These are phyloP conservation scores for Trididemnum clinides DNA, from an alignment of 23 tunicate species.

Conservation along the genomic window DNA sequence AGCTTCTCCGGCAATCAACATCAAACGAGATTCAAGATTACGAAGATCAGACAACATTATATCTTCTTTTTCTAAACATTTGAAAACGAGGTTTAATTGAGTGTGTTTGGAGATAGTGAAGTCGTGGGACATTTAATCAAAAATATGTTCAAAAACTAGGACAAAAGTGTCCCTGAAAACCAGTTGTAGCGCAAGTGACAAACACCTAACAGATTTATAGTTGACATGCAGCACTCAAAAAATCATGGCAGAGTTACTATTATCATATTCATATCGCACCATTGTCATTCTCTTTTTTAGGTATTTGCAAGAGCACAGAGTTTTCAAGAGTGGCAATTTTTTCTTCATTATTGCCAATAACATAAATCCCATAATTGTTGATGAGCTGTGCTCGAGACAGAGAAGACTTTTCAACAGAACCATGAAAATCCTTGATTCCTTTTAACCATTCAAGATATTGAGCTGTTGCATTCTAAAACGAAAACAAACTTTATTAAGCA, in stretches of 20 bases:
- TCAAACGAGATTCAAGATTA: constrained; percentile 65
- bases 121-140: too few relatives aligned
- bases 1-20: constrained; percentile 88
- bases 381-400: constrained; percentile 57
- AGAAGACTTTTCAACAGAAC: constrained; percentile 62
- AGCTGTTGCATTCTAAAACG: constrained; percentile 4
- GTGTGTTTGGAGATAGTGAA: too few relatives aligned
- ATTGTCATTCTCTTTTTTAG: background rate
- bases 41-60: constrained; percentile 51
- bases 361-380: constrained; percentile 50
- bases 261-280: too few relatives aligned
- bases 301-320: constrained; percentile 22
- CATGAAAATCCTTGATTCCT: constrained; percentile 48
- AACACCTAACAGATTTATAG: too few relatives aligned
- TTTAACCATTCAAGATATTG: constrained; percentile 54
- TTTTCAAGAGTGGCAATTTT: constrained; percentile 32
- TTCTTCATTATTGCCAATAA: constrained; percentile 11
- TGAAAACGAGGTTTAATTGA: too few relatives aligned
- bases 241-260: too few relatives aligned
- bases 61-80: background rate
- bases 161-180: too few relatives aligned
- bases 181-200: too few relatives aligned
- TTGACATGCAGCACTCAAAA: too few relatives aligned
- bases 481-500: background rate
- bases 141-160: too few relatives aligned